Evolutionary conservation across 2,888 invertebrate species (phyloP), one percentile per base, ranked within the genome.

Genomic region (Cryptophagus acutangulus): DNA sequence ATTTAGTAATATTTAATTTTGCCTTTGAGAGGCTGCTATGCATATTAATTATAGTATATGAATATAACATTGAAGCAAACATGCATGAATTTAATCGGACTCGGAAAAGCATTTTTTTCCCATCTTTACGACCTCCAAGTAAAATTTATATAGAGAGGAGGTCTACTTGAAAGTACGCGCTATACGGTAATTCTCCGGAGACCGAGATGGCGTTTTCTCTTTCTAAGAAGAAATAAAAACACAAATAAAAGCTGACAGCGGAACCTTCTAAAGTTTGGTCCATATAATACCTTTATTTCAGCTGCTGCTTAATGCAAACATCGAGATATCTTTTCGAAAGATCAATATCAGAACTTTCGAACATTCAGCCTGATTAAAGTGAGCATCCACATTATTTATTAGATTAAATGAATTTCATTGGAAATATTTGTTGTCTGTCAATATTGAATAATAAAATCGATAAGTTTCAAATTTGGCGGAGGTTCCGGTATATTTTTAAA

Each of bases 161-260:
- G 31, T 14, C 31, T n/a, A n/a, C 15, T 31, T 31, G 12, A 13
- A 4, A n/a, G 26, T 26, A n/a, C 16, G 16, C 31, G 31, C 15
- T 31, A 16, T 31, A n/a, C n/a, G n/a, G 31, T 31, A 15, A 31
- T 16, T 13, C 31, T 31, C 31, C 2, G n/a, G 31, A 16, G 31
- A 31, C 31, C n/a, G 16, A 31, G 12, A 31, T 31, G 31, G 31
- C 31, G 31, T n/a, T 12, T 31, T 31, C 31, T 31, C 31, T 15
- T n/a, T 15, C 16, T 16, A 5, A 16, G 15, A 31, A 49, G 58
- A 58, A 54, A 60, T 61, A 61, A 61, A 61, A 58, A 57, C 55
- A 53, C 57, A 54, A 58, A 59, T 60, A 60, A 58, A 58, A 55
- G 55, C 55, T 43, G 48, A 51, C 49, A 48, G 45, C 48, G 45